Percentiles rank a stretch among this genome's conserved stretches.
Conservation (phyloP, 2,113 vertebrate genomes). For the Laticauda colubrina region DNA sequence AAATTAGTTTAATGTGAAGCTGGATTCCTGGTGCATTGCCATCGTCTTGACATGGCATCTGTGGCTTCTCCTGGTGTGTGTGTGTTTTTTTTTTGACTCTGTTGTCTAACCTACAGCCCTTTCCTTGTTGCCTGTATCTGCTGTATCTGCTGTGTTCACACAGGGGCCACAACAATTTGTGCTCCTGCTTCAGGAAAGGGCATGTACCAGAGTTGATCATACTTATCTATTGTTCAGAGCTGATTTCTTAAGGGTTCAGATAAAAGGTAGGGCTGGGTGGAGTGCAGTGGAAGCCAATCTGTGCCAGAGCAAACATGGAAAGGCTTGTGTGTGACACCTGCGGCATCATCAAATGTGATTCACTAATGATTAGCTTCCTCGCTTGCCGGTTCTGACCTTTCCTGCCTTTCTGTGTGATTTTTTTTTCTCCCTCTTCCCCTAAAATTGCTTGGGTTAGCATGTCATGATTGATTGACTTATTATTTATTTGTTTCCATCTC, state of each 20-base stretch:
- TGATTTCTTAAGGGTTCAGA: background rate
- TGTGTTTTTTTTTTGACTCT: background rate
- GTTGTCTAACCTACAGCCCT: background rate
- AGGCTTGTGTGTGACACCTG: background rate
- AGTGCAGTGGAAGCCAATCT: too few relatives aligned
- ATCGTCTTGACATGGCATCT: background rate
- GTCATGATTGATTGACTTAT: background rate
- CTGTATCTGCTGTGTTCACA: background rate
- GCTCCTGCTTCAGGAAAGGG: background rate
- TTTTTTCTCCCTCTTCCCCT: background rate
- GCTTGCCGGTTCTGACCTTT: background rate
- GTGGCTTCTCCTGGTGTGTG: background rate
- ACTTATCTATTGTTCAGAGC: background rate
- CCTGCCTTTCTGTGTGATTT: background rate
- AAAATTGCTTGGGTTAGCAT: background rate
- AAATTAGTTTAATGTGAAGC: background rate
- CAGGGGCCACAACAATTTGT: background rate
- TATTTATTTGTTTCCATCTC: too few relatives aligned
- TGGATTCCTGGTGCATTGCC: background rate
- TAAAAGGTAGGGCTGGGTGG: background rate
- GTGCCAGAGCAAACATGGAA: slow-evolving; percentile 1
- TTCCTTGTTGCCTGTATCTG: background rate
- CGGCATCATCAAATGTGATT: fast-evolving
- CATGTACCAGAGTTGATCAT: background rate
- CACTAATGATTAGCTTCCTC: background rate